Percentiles rank a stretch among this genome's conserved stretches.
These are phyloP conservation scores for Falco columbarius DNA, from an alignment of 2,797 vertebrate species.

Conservation along the genomic window DNA sequence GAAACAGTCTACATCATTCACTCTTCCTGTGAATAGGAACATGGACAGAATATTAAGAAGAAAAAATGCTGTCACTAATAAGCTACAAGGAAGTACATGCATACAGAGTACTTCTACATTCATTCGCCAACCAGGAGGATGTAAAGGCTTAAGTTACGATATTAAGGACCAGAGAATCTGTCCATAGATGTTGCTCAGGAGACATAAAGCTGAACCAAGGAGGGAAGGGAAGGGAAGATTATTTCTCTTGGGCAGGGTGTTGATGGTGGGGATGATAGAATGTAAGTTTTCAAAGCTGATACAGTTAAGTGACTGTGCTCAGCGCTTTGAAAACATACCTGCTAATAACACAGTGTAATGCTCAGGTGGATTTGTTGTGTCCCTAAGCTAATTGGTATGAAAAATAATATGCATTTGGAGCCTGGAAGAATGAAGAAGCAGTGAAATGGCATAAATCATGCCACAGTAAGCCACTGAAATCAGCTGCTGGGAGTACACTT, in stretches of 20 bases:
- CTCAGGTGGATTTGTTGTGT: not conserved
- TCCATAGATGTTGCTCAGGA: not conserved
- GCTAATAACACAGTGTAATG: not conserved
- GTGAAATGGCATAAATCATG: not conserved
- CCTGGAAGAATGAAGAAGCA: not conserved
- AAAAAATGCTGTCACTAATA: conserved; percentile 63
- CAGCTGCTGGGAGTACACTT: not conserved
- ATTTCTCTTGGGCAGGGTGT: not conserved
- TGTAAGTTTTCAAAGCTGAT: not conserved
- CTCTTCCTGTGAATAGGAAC: conserved; percentile 54
- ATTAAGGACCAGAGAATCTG: not conserved
- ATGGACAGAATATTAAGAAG: conserved; percentile 64
- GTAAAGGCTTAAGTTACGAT: not conserved
- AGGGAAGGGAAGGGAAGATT: not conserved
- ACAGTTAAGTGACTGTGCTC: not conserved
- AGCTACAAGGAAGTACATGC: conserved; percentile 27
- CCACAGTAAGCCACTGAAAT: not conserved
- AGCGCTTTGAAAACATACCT: not conserved
- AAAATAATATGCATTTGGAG: not conserved
- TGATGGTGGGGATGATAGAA: not conserved
- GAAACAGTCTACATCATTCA: conserved; percentile 65
- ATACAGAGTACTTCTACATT: conserved; percentile 49
- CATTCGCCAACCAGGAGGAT: not conserved
- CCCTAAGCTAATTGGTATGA: not conserved
- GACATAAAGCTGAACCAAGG: not conserved